phyloP scores from a whole-genome alignment of 2,113 vertebrate genomes.

The Ctenodactylus gundi region DNA sequence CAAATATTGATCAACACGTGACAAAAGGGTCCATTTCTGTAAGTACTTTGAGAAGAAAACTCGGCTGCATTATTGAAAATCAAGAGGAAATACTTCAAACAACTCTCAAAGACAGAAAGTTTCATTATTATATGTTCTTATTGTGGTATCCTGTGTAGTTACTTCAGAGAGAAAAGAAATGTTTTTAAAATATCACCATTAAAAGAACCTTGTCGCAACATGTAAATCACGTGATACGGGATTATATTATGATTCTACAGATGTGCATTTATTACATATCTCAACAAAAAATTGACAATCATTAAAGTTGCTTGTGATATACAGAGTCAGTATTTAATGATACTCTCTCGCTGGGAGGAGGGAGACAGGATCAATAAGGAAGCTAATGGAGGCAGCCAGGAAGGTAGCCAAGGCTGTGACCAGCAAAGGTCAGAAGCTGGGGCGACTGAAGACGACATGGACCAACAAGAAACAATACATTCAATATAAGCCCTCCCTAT shows the following conservation, averaged over 20 bases:
- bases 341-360: background rate
- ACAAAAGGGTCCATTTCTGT: background rate
- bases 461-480: too few relatives aligned
- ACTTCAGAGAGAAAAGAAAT: background rate
- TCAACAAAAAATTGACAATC: background rate
- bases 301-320: background rate
- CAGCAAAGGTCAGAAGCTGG: too few relatives aligned
- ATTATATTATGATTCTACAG: background rate
- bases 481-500: too few relatives aligned
- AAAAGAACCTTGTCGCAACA: background rate
- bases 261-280: background rate
- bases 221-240: background rate
- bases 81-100: background rate
- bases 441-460: too few relatives aligned
- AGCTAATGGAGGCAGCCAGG: too few relatives aligned
- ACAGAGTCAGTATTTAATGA: background rate
- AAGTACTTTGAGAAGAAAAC: background rate
- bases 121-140: background rate
- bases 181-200: background rate
- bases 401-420: too few relatives aligned
- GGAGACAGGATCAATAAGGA: background rate
- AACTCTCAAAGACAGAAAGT: background rate
- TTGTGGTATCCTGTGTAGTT: background rate
- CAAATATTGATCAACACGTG: background rate
- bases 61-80: background rate